phyloP scores from a whole-genome alignment of 64 coral and sea anemone species.

The Stichodactyla helianthus region DNA sequence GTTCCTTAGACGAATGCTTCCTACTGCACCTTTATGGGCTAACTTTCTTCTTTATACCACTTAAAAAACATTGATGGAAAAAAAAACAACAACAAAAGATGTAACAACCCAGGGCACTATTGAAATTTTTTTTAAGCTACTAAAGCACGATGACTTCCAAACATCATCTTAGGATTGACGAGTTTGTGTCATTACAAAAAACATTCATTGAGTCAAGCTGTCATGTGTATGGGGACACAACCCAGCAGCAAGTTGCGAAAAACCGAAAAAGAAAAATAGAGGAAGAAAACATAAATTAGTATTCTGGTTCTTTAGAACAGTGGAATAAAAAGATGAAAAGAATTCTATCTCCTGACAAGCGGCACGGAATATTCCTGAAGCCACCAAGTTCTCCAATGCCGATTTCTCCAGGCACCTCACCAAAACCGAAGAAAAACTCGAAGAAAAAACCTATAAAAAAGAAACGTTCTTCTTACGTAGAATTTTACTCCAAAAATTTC shows the following conservation, averaged over 20 bases:
- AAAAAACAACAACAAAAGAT: neutral
- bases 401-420: neutral
- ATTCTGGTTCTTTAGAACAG: neutral
- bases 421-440: neutral
- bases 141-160: constrained; percentile 32
- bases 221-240: constrained; percentile 7
- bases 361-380: constrained; percentile 2
- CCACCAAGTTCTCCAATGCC: neutral
- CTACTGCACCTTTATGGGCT: constrained; percentile 17
- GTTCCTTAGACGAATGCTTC: neutral
- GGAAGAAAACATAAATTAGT: neutral
- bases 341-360: neutral
- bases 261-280: neutral
- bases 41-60: neutral
- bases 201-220: neutral
- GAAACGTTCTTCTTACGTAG: neutral
- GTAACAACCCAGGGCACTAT: constrained; percentile 18
- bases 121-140: constrained; percentile 1
- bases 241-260: neutral
- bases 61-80: neutral
- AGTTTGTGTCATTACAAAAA: constrained; percentile 15
- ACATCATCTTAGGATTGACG: constrained; percentile 12
- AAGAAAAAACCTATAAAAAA: neutral
- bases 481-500: constrained; percentile 3
- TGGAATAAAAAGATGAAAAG: constrained; percentile 3